phyloP scores from a whole-genome alignment of 2,888 invertebrate genomes.

The Teleogryllus oceanicus region DNA sequence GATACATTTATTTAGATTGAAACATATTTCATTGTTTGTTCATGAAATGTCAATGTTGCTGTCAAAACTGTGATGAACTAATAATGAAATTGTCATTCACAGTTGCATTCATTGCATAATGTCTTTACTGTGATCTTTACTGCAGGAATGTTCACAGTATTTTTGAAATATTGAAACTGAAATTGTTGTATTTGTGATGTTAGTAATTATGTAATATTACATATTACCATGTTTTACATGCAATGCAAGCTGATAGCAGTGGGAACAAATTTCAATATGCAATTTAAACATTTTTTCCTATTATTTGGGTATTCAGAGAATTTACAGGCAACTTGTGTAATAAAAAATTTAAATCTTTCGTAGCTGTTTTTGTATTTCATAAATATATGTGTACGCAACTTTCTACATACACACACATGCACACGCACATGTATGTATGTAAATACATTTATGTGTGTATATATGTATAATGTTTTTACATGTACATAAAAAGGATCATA shows the following conservation, averaged over 20 bases:
- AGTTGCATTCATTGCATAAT: background rate
- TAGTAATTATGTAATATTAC: background rate
- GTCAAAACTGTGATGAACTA: constrained; percentile 23
- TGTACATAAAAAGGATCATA: too few species aligned
- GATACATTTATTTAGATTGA: background rate
- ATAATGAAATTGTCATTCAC: background rate
- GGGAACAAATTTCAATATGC: background rate
- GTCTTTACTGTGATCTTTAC: background rate
- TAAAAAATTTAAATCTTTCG: background rate
- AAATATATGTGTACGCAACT: background rate
- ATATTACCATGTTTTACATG: background rate
- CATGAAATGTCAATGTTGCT: background rate
- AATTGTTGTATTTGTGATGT: background rate
- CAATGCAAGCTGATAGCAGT: background rate
- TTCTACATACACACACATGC: background rate
- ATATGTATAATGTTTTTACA: too few species aligned
- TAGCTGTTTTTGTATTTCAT: constrained; percentile 3
- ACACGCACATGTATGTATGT: background rate
- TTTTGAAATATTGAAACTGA: background rate
- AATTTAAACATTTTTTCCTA: background rate
- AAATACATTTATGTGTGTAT: too few species aligned
- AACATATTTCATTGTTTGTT: background rate
- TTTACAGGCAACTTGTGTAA: background rate
- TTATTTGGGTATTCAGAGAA: background rate
- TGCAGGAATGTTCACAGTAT: constrained; percentile 2